These are phyloP conservation scores for Picus viridis DNA, from an alignment of 2,797 vertebrate genomes.

Conservation along the genomic window DNA sequence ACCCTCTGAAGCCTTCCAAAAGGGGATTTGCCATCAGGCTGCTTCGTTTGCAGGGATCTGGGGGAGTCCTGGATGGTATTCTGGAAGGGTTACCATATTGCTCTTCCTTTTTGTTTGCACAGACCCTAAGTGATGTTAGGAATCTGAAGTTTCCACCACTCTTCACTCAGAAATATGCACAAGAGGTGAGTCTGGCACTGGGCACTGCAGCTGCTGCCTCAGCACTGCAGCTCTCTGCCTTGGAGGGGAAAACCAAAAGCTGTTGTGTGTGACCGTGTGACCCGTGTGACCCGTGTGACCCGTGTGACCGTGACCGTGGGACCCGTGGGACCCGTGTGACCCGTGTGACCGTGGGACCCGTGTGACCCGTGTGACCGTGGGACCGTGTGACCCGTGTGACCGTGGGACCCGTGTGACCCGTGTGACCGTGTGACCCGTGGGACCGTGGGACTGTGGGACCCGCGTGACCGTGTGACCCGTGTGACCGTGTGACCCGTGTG, in stretches of 20 bases:
- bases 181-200: constrained; percentile 84
- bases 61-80: background rate
- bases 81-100: background rate
- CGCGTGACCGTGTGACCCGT: no score
- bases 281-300: no score
- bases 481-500: no score
- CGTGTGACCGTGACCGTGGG: no score
- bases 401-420: no score
- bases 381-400: no score
- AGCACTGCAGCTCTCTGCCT: background rate
- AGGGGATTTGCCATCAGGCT: background rate
- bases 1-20: background rate
- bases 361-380: no score
- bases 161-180: constrained; percentile 89
- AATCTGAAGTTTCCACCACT: constrained; percentile 87
- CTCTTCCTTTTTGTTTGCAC: constrained; percentile 48
- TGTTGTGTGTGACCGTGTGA: no score
- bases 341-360: no score
- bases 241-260: background rate
- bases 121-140: constrained; percentile 94
- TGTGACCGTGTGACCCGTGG: no score
- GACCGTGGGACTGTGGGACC: no score
- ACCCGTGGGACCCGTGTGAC: no score
- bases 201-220: background rate
- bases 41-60: background rate